A percentile compares a stretch with the other conserved stretches of the same genome.
Conservation (phyloP, 2,113 vertebrate genomes). For the Chloroceryle aenea region DNA sequence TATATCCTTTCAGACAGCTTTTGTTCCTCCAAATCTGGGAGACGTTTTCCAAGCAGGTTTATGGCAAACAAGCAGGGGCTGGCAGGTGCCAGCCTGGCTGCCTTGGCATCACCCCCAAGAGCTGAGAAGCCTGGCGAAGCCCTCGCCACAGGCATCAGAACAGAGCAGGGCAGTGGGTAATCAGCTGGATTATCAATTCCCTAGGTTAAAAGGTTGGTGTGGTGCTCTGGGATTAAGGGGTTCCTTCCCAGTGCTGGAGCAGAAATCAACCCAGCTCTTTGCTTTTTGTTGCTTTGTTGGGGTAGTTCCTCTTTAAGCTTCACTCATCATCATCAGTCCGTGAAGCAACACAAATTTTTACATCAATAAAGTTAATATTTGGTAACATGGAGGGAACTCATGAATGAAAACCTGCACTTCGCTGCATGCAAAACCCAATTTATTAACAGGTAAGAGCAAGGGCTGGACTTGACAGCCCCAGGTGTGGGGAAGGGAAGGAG, state of each 20-base stretch:
- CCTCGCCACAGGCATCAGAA: rapidly evolving
- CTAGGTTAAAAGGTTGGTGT: not conserved
- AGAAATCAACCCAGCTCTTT: rapidly evolving
- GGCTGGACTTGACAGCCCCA: rapidly evolving
- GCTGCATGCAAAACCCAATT: rapidly evolving
- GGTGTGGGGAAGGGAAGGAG: not conserved
- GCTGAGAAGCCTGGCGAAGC: not conserved
- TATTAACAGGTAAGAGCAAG: too few species aligned
- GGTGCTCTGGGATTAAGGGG: not conserved
- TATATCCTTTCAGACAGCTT: not conserved
- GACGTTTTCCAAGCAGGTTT: not conserved
- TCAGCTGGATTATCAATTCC: not conserved
- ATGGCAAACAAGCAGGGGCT: not conserved
- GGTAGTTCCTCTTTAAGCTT: not conserved
- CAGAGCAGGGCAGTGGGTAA: not conserved
- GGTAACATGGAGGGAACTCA: not conserved
- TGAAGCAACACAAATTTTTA: not conserved
- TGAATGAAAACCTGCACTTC: rapidly evolving
- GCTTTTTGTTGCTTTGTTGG: not conserved
- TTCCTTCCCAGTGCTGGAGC: not conserved
- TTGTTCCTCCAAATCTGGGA: not conserved
- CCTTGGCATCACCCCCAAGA: not conserved
- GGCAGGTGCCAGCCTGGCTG: not conserved
- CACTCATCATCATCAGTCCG: too few species aligned
- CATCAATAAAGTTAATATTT: not conserved